Base-by-base conservation (phyloP, 2,888 invertebrate species). In the Cheilosia impressa region DNA sequence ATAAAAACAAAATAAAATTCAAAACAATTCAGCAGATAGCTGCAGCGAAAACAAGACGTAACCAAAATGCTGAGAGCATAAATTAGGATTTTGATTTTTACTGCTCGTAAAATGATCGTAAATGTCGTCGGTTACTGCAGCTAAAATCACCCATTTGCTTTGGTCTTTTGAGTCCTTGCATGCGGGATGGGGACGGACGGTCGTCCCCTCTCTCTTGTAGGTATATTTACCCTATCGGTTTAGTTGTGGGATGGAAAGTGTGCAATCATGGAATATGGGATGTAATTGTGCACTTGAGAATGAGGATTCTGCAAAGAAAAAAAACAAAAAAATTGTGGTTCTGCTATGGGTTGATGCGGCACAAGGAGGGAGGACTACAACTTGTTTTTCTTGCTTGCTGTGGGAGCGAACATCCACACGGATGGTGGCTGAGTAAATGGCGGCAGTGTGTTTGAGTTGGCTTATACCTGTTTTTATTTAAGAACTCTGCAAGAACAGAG, bases 91-190 rank as follows among this genome's bases (percentile, higher is more conserved):
- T 91, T 92, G 91, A 92, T 91, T 92, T 92, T 92, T 92, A 92
- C 90, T 91, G 91, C 89, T 90, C 91, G 91, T 92, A 92, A 92
- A 92, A 92, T 92, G 91, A 92, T 92, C 91, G 91, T 91, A 91
- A 91, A 91, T 90, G 91, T 91, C 91, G 90, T 90, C 72, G 90
- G 90, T 92, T 91, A 92, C 91, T 91, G 91, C 91, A 90, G 91
- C 90, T 90, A 90, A 91, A 92, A 92, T 90, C 91, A 90, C 90
- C 91, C 90, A 91, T 92, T 91, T 78, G 73, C 87, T 81, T 87
- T 88, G 87, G 87, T 89, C 87, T 89, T 89, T 89, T 90, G 89
- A 89, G 89, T 90, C 90, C 89, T 90, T 88, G 69, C 87, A 55
- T 38, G 31, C 27, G 17, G 62, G n/a, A n/a, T 52, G 38, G 52